phyloP scores from a whole-genome alignment of 37 sponge, comb jelly and placozoan species.

The Chondrosia reniformis region DNA sequence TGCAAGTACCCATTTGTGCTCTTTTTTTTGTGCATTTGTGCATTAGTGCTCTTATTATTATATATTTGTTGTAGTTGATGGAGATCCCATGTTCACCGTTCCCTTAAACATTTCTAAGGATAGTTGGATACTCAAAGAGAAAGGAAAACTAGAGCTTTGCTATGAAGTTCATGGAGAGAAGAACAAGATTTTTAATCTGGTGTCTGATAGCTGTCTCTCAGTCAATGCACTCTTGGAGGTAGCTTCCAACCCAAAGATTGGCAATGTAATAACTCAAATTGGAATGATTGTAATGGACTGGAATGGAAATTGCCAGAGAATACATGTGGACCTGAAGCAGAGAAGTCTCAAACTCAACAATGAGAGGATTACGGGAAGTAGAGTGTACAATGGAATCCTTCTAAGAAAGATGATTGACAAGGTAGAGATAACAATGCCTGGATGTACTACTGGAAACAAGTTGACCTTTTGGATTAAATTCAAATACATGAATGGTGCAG shows the following conservation, averaged over 20 bases:
- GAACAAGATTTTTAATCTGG: slow-evolving; percentile 31
- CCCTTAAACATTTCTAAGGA: neutral
- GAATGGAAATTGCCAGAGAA: neutral
- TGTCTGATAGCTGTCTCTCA: slow-evolving; percentile 54
- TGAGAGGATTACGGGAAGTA: neutral
- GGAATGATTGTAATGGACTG: neutral
- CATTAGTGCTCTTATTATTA: too few relatives aligned
- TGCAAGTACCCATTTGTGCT: too few relatives aligned
- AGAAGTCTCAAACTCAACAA: neutral
- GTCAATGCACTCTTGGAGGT: slow-evolving; percentile 47
- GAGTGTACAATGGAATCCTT: neutral
- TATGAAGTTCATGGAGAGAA: slow-evolving; percentile 55
- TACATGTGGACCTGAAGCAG: neutral
- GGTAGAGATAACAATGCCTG: slow-evolving; percentile 7
- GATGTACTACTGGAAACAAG: neutral
- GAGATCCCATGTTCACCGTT: slow-evolving; percentile 2
- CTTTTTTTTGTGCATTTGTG: too few relatives aligned
- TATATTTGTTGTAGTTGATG: too few relatives aligned
- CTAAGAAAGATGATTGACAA: neutral
- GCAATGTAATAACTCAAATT: slow-evolving; percentile 19
- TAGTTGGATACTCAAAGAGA: neutral
- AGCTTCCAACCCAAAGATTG: slow-evolving; percentile 28
- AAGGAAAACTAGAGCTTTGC: slow-evolving; percentile 24
- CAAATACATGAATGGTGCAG: slow-evolving; percentile 1
- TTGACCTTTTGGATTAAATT: slow-evolving; percentile 6